Base-by-base conservation (phyloP, 2,888 invertebrate genomes). In the Hemistola chrysoprasaria region DNA sequence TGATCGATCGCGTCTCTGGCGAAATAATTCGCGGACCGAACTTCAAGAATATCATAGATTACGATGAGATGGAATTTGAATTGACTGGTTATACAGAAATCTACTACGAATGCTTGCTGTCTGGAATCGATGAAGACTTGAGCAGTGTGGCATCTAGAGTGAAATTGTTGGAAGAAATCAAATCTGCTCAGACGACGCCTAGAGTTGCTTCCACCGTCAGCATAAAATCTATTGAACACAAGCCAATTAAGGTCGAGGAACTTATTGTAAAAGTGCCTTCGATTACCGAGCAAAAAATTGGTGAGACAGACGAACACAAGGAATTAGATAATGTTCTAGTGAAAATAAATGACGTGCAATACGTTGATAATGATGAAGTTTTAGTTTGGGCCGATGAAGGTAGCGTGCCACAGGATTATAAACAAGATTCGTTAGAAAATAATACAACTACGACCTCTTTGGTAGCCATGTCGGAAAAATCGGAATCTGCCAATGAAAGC, bases 31-130 rank as follows among this genome's bases (percentile, higher is more conserved):
- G 87, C 0, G 85, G 86, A 0, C 76, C 76, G 0, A 53, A 69
- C 0, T 86, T 86, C 36, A 84, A 83, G 55, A 87, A 87, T 47
- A 68, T 85, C 0, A 78, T 87, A 21, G 85, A 87, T 50, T 86
- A 86, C 30, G 62, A 63, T 6, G 78, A 78, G 43, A 86, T 85
- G 68, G 83, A 85, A 7, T 86, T 87, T 46, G 85, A 86, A 42
- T 23, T 86, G n/a, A 76, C 71, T 5, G 85, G 81, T 0, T 82
- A 74, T 26, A 77, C 73, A 0, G 85, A 86, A 47, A 81, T 86
- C 24, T 87, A 87, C 51, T 81, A 78, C 27, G 82, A 85, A 49
- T 76, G 73, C 29, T 59, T 82, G 2, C 39, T 81, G 1, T 71
- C 75, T 8, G 74, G 73, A 11, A 59, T 76, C 49, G 72, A 75